Evolutionary conservation across 1,140 invertebrate species (phyloP), one percentile per base, ranked within the genome.

Genomic region (Conus betulinus): DNA sequence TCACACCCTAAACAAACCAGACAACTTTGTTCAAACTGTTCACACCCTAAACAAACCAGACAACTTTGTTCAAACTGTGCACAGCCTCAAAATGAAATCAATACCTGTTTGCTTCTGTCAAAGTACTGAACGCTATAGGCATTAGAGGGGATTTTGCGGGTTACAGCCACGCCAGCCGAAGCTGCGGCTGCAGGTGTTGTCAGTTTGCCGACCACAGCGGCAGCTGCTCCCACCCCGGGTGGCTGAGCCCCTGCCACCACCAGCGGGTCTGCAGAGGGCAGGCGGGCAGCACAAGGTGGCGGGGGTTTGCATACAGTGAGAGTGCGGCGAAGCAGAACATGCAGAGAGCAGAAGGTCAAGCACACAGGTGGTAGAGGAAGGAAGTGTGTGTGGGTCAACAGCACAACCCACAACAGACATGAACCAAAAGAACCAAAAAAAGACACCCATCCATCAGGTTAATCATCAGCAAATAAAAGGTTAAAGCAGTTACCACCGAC

Each of bases 91-190:
- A 85, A 74, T 5, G n/a, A 78, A 87, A 67, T 15, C 71, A 76
- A 96, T 98, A 98, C 98, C 98, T 98, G 98, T 97, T 97, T 97
- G 96, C 98, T 97, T 95, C 97, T 97, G 96, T 98, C 98, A 97
- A 97, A 98, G 97, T 98, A 98, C 96, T 98, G 97, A 96, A 98
- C 97, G 97, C 97, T 98, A 96, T 97, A 97, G 96, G 97, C 97
- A 96, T 98, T 98, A 96, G 96, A 96, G 95, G 97, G 97, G 95
- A 98, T 96, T 96, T 96, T 94, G 94, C 93, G 93, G 90, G 90
- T n/a, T 86, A 87, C 60, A 39, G 81, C 71, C 81, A 88, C 63
- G 55, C 88, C 89, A 87, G 92, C 90, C 86, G 91, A 91, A 90
- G 92, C 88, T 76, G 91, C 90, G 89, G 91, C 88, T 79, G 89